phyloP scores from a whole-genome alignment of 1,140 invertebrate species.

The Bombus terrestris region DNA sequence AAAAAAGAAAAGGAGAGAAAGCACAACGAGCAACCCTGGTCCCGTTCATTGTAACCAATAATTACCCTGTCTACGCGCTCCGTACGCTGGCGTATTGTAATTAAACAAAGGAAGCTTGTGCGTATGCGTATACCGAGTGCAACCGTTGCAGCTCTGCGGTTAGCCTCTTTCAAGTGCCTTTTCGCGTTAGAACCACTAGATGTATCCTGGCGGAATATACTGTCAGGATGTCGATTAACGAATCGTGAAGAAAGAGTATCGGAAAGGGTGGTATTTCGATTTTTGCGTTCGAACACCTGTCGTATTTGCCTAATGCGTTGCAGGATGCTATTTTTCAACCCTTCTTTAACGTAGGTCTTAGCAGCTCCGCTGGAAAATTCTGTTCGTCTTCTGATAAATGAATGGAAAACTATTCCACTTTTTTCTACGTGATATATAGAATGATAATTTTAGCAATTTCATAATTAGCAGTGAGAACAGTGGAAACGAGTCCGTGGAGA shows the following conservation, averaged over 20 bases:
- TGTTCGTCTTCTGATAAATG: no score
- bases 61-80: conserved; percentile 73
- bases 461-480: no score
- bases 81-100: conserved; percentile 72
- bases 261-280: background rate
- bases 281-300: background rate
- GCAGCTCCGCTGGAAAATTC: no score
- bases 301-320: background rate
- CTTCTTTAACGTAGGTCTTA: background rate
- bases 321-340: no score
- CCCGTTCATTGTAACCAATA: conserved; percentile 76
- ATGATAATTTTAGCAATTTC: background rate
- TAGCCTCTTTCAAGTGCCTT: conserved; percentile 41
- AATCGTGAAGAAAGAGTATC: background rate
- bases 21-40: conserved; percentile 42
- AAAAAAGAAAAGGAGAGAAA: conserved; percentile 19
- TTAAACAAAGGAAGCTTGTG: conserved; percentile 76
- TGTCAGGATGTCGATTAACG: conserved; percentile 3
- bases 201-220: background rate
- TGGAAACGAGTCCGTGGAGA: no score
- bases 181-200: conserved; percentile 6
- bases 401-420: no score
- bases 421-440: no score
- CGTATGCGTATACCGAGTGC: conserved; percentile 46
- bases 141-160: conserved; percentile 57